A percentile compares a stretch with the other conserved stretches of the same genome.
These are phyloP conservation scores for Oxycera nigricornis DNA, from an alignment of 2,888 invertebrate species.

Conservation along the genomic window DNA sequence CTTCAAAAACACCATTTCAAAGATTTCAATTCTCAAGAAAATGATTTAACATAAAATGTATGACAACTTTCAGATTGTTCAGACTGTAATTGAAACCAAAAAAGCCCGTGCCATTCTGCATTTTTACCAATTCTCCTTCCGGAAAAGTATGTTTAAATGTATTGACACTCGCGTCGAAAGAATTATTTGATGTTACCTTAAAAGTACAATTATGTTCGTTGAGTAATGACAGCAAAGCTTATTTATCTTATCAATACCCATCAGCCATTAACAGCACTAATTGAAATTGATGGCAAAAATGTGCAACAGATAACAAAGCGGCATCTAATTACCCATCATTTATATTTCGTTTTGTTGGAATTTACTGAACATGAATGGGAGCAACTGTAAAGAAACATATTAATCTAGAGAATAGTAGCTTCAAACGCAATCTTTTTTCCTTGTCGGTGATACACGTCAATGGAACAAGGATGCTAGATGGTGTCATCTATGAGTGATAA, in stretches of 20 bases:
- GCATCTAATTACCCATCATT: neutral
- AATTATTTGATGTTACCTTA: neutral
- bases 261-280: neutral
- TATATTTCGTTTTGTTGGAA: neutral
- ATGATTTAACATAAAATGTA: neutral
- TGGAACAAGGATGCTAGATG: too few relatives aligned
- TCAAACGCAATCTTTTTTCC: too few relatives aligned
- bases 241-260: slow-evolving; percentile 10
- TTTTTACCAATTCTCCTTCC: neutral
- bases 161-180: neutral
- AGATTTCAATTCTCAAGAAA: neutral
- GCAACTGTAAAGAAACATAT: neutral
- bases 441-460: too few relatives aligned
- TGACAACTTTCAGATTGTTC: too few relatives aligned
- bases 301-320: neutral
- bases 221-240: neutral
- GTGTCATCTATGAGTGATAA: too few relatives aligned
- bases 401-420: too few relatives aligned
- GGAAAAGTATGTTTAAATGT: neutral
- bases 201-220: slow-evolving; percentile 2
- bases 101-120: neutral
- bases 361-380: neutral
- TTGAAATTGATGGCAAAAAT: slow-evolving; percentile 11
- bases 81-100: neutral
- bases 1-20: neutral